Evolutionary conservation across 2,797 vertebrate species (phyloP).

Genomic region (Sebastes matsubarae): DNA sequence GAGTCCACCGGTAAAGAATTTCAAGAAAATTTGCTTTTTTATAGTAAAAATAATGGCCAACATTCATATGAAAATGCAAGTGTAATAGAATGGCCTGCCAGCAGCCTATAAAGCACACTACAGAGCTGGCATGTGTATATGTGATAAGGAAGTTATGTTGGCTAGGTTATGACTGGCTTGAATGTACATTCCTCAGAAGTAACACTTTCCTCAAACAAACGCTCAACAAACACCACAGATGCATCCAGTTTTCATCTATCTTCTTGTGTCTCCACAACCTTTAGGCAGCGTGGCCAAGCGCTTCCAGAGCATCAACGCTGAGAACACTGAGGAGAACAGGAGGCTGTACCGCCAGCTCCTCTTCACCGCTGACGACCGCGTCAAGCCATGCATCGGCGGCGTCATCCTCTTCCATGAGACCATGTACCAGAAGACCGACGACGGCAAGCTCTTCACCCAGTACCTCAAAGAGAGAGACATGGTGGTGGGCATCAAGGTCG

Average conservation of each 20-base stretch:
- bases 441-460: conserved; percentile 86
- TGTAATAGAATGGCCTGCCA: background rate
- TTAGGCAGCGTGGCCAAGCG: conserved; percentile 93
- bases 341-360: conserved; percentile 95
- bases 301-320: conserved; percentile 91
- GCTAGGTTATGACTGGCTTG: background rate
- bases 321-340: conserved; percentile 97
- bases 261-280: background rate
- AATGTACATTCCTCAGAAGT: background rate
- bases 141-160: background rate
- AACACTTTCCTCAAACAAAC: background rate
- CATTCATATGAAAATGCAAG: background rate
- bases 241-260: background rate
- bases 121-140: background rate
- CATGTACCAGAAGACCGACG: conserved; percentile 92
- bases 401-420: conserved; percentile 97
- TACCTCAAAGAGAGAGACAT: conserved; percentile 87
- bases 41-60: background rate
- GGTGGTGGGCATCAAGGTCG: conserved; percentile 94
- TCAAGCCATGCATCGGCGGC: conserved; percentile 89
- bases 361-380: conserved; percentile 87
- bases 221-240: background rate
- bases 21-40: background rate
- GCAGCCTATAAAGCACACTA: background rate
- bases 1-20: conserved; percentile 88